Evolutionary conservation across 1,140 invertebrate species (phyloP), one percentile per base, ranked within the genome.

Genomic region (Cherax destructor): DNA sequence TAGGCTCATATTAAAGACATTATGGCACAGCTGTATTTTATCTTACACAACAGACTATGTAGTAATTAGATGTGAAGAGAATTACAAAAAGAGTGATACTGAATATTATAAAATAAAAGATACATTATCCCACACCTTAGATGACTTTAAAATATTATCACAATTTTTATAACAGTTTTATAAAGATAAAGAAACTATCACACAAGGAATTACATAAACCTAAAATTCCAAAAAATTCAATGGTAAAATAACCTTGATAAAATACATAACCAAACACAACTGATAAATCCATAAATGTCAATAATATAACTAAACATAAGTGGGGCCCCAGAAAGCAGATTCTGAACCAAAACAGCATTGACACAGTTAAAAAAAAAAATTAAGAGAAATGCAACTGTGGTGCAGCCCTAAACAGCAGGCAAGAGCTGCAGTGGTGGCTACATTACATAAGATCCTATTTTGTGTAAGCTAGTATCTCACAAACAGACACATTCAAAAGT

Each of bases 271-370:
- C 9, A 21, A 74, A 74, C 16, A 69, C 69, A 74, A 74, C 4
- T 30, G n/a, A 74, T 74, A 30, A 30, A 30, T 74, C 69, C 69
- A 24, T 30, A 74, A 56, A 74, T 74, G 24, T 74, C 24, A 24
- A 74, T 74, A 74, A 24, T 74, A 74, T 6, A 74, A 74, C 24
- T n/a, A 74, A 74, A 74, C 24, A 30, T 74, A 74, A 74, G 24
- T 30, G 69, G 69, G 69, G 11, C 7, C 30, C n/a, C n/a, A 74
- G 69, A 24, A 30, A 9, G 21, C 24, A 74, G 69, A 9, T 24
- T 74, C 7, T 79, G 77, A 24, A 79, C 77, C 77, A 79, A 52
- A 5, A 79, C 21, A 4, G 30, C 9, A 56, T 1, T 41, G 30
- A 41, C 30, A 41, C 30, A 41, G 30, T 0, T 41, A 41, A 41